Percentiles rank a stretch among this genome's conserved stretches.
These are phyloP conservation scores for Nemotelus nigrinus DNA, from an alignment of 2,888 invertebrate species.

Conservation along the genomic window DNA sequence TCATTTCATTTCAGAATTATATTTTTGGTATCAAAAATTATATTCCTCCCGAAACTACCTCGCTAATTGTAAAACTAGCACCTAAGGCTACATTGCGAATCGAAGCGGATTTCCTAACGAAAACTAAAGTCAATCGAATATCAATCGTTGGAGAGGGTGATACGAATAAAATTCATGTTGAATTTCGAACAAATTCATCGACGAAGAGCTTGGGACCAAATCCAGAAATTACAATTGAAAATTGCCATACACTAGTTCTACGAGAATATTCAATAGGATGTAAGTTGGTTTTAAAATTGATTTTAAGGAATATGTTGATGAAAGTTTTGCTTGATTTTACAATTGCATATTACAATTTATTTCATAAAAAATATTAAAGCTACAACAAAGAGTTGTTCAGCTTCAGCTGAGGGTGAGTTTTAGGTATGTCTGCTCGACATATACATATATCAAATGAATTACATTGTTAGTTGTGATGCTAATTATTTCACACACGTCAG, in stretches of 20 bases:
- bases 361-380: too few relatives aligned
- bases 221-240: constrained; percentile 60
- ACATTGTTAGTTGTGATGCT: too few relatives aligned
- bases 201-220: constrained; percentile 59
- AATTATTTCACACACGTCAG: too few relatives aligned
- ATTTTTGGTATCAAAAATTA: constrained; percentile 57
- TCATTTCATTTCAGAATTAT: constrained; percentile 42
- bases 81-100: constrained; percentile 55
- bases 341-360: too few relatives aligned
- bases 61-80: constrained; percentile 57
- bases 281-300: constrained; percentile 50
- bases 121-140: constrained; percentile 59
- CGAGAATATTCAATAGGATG: constrained; percentile 59
- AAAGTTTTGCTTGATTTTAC: too few relatives aligned
- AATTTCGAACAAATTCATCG: constrained; percentile 59
- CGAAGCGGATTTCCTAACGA: constrained; percentile 57
- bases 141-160: constrained; percentile 56
- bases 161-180: constrained; percentile 57
- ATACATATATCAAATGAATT: too few relatives aligned
- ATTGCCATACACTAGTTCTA: constrained; percentile 58
- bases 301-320: too few relatives aligned
- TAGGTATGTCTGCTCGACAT: too few relatives aligned
- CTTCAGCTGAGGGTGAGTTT: too few relatives aligned
- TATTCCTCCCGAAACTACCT: constrained; percentile 56
- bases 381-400: too few relatives aligned